phyloP scores from a whole-genome alignment of 2,888 invertebrate species.

The Chymomyza fuscimana region DNA sequence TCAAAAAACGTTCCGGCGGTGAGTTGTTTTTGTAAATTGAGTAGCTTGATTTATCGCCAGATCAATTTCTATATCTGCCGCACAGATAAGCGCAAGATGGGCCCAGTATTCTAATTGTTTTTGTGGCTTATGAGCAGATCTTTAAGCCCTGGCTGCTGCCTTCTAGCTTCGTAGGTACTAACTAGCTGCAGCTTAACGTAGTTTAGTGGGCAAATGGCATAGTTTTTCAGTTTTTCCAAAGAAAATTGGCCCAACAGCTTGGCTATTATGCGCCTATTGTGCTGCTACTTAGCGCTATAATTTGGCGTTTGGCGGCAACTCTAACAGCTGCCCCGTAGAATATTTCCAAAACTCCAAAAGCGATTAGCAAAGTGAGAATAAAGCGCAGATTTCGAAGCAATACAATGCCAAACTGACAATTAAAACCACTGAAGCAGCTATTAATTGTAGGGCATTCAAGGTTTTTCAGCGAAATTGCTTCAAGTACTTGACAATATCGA shows the following conservation, averaged over 20 bases:
- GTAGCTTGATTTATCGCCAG: conserved; percentile 69
- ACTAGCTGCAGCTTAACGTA: conserved; percentile 62
- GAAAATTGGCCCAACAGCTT: conserved; percentile 42
- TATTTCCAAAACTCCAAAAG: conserved; percentile 32
- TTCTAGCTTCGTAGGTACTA: background rate
- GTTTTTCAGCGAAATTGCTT: conserved; percentile 31
- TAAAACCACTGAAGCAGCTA: conserved; percentile 58
- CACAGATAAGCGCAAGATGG: conserved; percentile 49
- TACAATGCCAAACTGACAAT: conserved; percentile 42
- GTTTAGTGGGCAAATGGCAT: conserved; percentile 69
- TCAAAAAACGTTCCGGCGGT: conserved; percentile 60
- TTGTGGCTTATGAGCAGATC: conserved; percentile 54
- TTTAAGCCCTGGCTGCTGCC: conserved; percentile 38
- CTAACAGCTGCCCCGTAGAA: conserved; percentile 29
- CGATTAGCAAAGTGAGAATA: conserved; percentile 45
- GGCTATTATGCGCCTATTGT: conserved; percentile 48
- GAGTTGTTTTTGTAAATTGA: conserved; percentile 67
- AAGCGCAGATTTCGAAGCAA: conserved; percentile 25
- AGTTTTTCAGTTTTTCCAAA: conserved; percentile 42
- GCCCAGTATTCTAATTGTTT: conserved; percentile 53
- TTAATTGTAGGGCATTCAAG: conserved; percentile 38
- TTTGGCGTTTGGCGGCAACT: conserved; percentile 52
- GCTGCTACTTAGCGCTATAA: conserved; percentile 60
- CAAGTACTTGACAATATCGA: conserved; percentile 48
- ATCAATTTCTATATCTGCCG: conserved; percentile 71